A percentile compares a stretch with the other conserved stretches of the same genome.
phyloP scores from a whole-genome alignment of 2,113 vertebrate genomes.

The Apodemus sylvaticus region DNA sequence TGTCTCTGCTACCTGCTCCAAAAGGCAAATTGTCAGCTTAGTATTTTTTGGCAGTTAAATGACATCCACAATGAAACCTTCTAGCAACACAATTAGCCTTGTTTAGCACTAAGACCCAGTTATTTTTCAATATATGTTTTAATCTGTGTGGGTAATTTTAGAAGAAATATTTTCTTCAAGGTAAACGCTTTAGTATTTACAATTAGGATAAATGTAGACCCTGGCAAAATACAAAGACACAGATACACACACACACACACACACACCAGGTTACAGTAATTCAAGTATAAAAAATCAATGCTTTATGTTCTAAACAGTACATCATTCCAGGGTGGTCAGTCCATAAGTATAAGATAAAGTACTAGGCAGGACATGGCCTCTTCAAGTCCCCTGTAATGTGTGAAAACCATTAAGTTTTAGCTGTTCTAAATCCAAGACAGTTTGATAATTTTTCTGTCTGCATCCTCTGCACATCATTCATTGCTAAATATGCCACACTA shows the following conservation, averaged over 20 bases:
- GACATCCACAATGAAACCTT: not conserved
- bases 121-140: not conserved
- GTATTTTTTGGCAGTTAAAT: not conserved
- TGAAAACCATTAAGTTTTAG: not conserved
- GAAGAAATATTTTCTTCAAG: not conserved
- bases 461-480: not conserved
- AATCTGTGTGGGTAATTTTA: not conserved
- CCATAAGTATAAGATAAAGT: not conserved
- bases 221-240: not conserved
- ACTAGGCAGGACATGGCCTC: not conserved
- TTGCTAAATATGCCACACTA: not conserved
- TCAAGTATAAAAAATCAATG: not conserved
- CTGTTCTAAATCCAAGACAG: not conserved
- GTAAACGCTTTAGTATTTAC: not conserved
- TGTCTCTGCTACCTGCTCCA: not conserved
- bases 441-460: not conserved
- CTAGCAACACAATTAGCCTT: not conserved
- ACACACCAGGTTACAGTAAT: not conserved
- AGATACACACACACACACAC: not conserved
- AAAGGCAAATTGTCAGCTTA: not conserved
- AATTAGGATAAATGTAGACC: not conserved
- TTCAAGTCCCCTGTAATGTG: not conserved
- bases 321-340: not conserved
- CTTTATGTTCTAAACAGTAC: not conserved
- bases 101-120: not conserved